Conservation (phyloP, 1,140 invertebrate species). For the Zaprionus ghesquierei region DNA sequence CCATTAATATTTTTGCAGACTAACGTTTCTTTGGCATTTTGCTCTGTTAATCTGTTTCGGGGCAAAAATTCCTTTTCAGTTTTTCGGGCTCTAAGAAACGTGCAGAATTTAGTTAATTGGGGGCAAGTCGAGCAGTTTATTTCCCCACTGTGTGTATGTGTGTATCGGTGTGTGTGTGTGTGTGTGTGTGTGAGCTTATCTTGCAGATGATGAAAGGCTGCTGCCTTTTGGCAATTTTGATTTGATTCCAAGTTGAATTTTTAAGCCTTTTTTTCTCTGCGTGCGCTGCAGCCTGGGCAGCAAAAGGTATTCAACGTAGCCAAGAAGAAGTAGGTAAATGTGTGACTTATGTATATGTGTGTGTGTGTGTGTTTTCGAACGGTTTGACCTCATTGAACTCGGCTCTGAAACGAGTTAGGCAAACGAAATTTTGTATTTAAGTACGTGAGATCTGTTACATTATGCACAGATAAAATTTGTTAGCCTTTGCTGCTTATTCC, state of each 20-base stretch:
- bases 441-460: background rate
- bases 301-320: background rate
- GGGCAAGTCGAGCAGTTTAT: background rate
- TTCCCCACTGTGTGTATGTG: background rate
- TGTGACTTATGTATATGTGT: background rate
- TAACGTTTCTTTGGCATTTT: background rate
- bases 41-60: background rate
- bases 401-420: background rate
- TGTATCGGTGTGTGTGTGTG: background rate
- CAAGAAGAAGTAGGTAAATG: background rate
- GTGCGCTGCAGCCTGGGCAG: background rate
- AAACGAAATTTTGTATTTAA: background rate
- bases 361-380: background rate
- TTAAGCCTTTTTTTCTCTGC: constrained; percentile 8
- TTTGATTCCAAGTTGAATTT: constrained; percentile 21
- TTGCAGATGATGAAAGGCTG: constrained; percentile 11
- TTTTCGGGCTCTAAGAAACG: background rate
- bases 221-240: constrained; percentile 11
- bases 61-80: constrained; percentile 4
- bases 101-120: constrained; percentile 22
- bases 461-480: background rate
- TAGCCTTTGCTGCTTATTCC: background rate
- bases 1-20: background rate
- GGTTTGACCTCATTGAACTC: background rate
- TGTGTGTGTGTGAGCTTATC: background rate